Evolutionary conservation across 2,888 invertebrate species (phyloP).

Genomic region (Mamestra brassicae): DNA sequence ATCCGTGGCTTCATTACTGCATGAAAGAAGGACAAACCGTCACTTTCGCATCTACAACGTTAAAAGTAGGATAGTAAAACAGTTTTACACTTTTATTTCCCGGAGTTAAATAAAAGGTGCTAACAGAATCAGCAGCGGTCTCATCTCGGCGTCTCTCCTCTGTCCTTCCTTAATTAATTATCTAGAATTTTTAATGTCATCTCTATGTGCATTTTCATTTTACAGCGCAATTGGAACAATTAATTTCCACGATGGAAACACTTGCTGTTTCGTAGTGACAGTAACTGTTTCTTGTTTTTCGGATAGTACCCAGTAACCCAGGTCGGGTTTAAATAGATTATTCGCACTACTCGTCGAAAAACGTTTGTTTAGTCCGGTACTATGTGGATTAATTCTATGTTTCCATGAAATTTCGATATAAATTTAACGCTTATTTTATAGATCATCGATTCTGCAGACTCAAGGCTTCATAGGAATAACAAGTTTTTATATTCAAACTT

Average conservation of each 20-base stretch:
- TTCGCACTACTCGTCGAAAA: neutral
- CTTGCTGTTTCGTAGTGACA: constrained; percentile 26
- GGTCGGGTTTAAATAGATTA: constrained; percentile 1
- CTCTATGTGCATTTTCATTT: constrained; percentile 63
- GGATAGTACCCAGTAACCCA: neutral
- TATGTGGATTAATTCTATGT: neutral
- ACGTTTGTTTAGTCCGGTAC: neutral
- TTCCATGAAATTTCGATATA: neutral
- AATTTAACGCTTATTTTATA: constrained; percentile 19
- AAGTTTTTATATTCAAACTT: constrained; percentile 55
- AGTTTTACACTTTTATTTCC: constrained; percentile 36
- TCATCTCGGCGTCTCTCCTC: constrained; percentile 34
- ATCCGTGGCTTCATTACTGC: neutral
- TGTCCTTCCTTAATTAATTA: constrained; percentile 55
- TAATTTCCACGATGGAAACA: constrained; percentile 40
- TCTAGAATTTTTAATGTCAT: constrained; percentile 59
- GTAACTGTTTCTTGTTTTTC: constrained; percentile 9
- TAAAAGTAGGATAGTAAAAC: constrained; percentile 5
- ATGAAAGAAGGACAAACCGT: neutral
- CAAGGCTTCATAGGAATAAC: constrained; percentile 44
- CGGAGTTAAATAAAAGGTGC: constrained; percentile 41
- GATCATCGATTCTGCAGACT: constrained; percentile 28
- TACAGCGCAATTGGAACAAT: constrained; percentile 42
- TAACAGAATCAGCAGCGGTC: constrained; percentile 48
- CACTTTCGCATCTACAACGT: neutral